Evolutionary conservation across 2,113 vertebrate species (phyloP), one percentile per base, ranked within the genome.

Genomic region (Myiozetetes cayanensis): DNA sequence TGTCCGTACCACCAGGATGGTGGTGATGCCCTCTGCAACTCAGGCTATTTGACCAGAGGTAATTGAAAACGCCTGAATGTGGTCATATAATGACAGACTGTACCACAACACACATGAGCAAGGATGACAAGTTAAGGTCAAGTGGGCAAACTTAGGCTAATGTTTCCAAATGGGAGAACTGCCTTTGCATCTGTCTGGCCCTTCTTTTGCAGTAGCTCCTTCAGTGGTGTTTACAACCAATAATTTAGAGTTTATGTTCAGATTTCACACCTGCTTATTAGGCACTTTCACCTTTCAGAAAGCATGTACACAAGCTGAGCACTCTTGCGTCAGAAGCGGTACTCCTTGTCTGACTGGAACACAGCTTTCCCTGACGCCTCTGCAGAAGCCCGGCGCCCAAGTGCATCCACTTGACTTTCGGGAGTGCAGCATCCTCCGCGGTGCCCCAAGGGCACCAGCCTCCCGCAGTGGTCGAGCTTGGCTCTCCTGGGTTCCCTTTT

Each of bases 1-100:
- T 27, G 14, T 0, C 1, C 0, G 4, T 14, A 25, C 21, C 46
- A 30, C 17, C 1, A 6, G 49, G 37, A 62, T 61, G 50, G 25
- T 1, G 21, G 56, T 0, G 6, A 15, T 2, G 12, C 21, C 68
- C 8, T 24, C 66, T 71, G 85, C 81, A 65, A 8, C 66, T 87
- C 44, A 27, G 61, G 8, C 28, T 59, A 6, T 65, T 47, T 87
- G 78, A 87, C 63, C 80, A 44, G 61, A 47, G 47, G 61, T 44
- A 79, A 73, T 10, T 66, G 71, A 61, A 88, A 68, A 58, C 67
- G 67, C 55, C 63, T 70, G 85, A 53, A 14, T 53, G 85, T 20
- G 63, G 94, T 49, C 58, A n/a, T 12, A n/a, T 75, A 86, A 81
- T 55, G 86, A 77, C 66, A 85, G 88, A 1, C 44, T 37, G 20